Evolutionary conservation across 1,140 invertebrate species (phyloP), one percentile per base, ranked within the genome.

Genomic region (Phortica variegata): DNA sequence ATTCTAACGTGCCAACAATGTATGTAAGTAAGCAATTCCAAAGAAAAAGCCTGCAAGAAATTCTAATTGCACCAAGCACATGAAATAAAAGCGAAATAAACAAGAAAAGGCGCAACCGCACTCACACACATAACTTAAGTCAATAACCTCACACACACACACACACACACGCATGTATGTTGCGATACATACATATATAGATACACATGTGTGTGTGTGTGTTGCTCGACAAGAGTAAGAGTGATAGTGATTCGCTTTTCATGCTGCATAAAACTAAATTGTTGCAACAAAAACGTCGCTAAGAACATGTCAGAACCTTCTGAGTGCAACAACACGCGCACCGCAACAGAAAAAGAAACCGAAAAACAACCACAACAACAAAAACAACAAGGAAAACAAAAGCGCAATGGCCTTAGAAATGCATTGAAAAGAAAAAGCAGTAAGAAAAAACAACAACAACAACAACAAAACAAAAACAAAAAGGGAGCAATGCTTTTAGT

Each of bases 231-330:
- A 68, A 68, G 60, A 68, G 63, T 68, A 68, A 68, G 63, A 68
- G 63, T 68, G 63, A 68, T 68, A 69, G n/a, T 68, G 63, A 66
- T 66, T 68, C 63, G 65, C 63, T 68, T 66, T 68, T 63, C 60
- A 68, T 68, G 54, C 57, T 26, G 59, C 23, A n/a, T n/a, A n/a
- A 47, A 49, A 47, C 33, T 38, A 19, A 33, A 48, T 29, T 47
- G 44, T 26, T 21, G 32, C 36, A 19, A 38, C 36, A 19, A 38
- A n/a, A 13, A 4, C 7, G 33, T 34, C 16, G 33, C 33, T n/a
- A n/a, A n/a, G n/a, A n/a, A n/a, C n/a, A n/a, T n/a, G n/a, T n/a
- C n/a, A n/a, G n/a, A n/a, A n/a, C n/a, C n/a, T n/a, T n/a, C n/a
- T n/a, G n/a, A n/a, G n/a, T n/a, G n/a, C n/a, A n/a, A n/a, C n/a